Percentiles rank a stretch among this genome's conserved stretches.
Conservation (phyloP, 1,140 invertebrate species). For the Epicauta chinensis region DNA sequence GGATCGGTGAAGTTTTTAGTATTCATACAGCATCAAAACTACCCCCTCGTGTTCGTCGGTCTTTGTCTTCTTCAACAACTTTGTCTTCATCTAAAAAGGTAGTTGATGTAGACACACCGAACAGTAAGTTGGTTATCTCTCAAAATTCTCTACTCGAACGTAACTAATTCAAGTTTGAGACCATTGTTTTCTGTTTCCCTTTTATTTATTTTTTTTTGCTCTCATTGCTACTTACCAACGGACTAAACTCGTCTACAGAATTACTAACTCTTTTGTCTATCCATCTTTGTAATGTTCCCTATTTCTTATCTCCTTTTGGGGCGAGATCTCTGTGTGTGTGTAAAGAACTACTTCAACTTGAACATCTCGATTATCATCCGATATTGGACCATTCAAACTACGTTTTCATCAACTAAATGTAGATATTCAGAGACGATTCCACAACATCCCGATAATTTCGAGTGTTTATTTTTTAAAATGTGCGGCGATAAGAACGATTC, state of each 20-base stretch:
- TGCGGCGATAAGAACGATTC: slow-evolving; percentile 19
- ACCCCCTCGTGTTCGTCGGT: slow-evolving; percentile 32
- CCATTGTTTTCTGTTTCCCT: slow-evolving; percentile 34
- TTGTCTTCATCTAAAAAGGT: slow-evolving; percentile 3
- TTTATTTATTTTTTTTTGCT: too few relatives aligned
- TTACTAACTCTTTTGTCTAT: slow-evolving; percentile 9
- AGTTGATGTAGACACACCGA: too few relatives aligned
- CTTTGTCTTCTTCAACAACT: slow-evolving; percentile 30
- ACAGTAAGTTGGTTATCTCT: slow-evolving; percentile 32
- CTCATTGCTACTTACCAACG: neutral
- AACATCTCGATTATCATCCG: neutral
- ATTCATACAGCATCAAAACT: slow-evolving; percentile 26
- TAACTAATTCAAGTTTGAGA: slow-evolving; percentile 41
- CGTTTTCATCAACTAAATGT: neutral
- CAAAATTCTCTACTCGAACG: slow-evolving; percentile 40
- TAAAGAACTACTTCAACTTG: neutral
- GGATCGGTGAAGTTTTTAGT: slow-evolving; percentile 12
- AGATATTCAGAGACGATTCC: too few relatives aligned
- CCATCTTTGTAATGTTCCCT: neutral
- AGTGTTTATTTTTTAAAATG: slow-evolving; percentile 24
- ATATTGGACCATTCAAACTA: slow-evolving; percentile 6
- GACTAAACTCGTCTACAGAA: slow-evolving; percentile 9
- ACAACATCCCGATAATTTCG: neutral
- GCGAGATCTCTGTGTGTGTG: too few relatives aligned
- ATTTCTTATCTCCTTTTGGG: neutral